Evolutionary conservation across 2,113 vertebrate species (phyloP).

Genomic region (Phaethon lepturus): DNA sequence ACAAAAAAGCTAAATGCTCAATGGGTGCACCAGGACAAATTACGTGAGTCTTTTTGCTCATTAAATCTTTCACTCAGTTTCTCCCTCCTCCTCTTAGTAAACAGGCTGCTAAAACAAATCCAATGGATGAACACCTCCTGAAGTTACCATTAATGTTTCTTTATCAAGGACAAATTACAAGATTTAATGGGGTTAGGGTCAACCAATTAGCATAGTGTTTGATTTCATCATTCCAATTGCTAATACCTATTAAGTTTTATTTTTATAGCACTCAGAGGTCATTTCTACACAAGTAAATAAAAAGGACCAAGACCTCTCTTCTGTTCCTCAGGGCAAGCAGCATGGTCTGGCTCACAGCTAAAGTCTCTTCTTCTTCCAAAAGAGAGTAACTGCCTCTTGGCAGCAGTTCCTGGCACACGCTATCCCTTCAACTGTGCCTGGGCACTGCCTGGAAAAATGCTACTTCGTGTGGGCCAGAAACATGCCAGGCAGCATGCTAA

Average conservation of each 20-base stretch:
- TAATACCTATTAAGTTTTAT: neutral
- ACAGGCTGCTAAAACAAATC: neutral
- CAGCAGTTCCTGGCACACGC: neutral
- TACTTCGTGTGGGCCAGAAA: constrained; percentile 8
- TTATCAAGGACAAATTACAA: neutral
- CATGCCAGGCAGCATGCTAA: neutral
- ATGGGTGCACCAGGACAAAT: constrained; percentile 77
- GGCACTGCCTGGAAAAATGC: neutral
- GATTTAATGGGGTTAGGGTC: neutral
- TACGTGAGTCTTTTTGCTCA: constrained; percentile 76
- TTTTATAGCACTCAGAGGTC: neutral
- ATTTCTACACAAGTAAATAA: neutral
- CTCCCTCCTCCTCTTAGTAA: neutral
- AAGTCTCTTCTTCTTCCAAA: neutral
- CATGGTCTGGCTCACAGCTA: neutral
- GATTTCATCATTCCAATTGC: neutral
- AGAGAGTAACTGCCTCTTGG: constrained; percentile 11
- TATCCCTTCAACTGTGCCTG: neutral
- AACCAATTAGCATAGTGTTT: neutral
- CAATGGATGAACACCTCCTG: neutral
- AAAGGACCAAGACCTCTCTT: neutral
- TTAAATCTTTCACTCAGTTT: neutral
- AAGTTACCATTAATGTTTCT: neutral
- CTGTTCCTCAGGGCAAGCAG: neutral
- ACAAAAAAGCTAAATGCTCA: constrained; percentile 84